Base-by-base conservation (phyloP, 2,113 vertebrate genomes). In the Apaloderma vittatum region DNA sequence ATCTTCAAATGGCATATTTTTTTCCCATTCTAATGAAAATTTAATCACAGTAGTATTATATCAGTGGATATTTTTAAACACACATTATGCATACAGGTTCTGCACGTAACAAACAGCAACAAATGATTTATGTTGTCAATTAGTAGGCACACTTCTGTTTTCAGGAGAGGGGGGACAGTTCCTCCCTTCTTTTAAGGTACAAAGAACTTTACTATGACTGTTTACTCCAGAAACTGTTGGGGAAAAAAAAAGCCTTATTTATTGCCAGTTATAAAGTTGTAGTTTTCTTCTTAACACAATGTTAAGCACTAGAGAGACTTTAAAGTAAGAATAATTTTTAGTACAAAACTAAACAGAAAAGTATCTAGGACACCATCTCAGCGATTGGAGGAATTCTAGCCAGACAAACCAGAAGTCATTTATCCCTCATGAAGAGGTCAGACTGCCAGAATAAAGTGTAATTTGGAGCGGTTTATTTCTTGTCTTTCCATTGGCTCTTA, bases 61-160 rank as follows among this genome's bases (percentile, higher is more conserved):
- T 23, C 24, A 20, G 2, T 5, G 1, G 21, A 6, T 13, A 24
- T 27, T 77, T 86, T 77, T 23, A 61, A 49, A 32, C 23, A 40
- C 1, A 5, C 5, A 23, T 20, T 49, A 12, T 0, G 9, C 23
- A 12, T 8, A 4, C 13, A 57, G 6, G n/a, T 58, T 68, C 23
- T 72, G 26, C 6, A 9, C 6, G 2, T 52, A 70, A 57, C 12
- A 12, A 57, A 34, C 10, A 6, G 8, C 2, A 34, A 72, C 5
- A 32, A 73, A 16, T 14, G 0, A 62, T 30, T 81, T 32, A 9
- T 11, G 6, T 24, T 85, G 15, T 12, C 23, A 12, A 48, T 17
- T 23, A 59, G 32, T 9, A 75, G 18, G 8, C 11, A 51, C 9
- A 12, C 1, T 45, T 58, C 16, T 46, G 2, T 43, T 91, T 82